A percentile compares a stretch with the other conserved stretches of the same genome.
These are phyloP conservation scores for Alaudala cheleensis DNA, from an alignment of 2,113 vertebrate genomes.

Conservation along the genomic window DNA sequence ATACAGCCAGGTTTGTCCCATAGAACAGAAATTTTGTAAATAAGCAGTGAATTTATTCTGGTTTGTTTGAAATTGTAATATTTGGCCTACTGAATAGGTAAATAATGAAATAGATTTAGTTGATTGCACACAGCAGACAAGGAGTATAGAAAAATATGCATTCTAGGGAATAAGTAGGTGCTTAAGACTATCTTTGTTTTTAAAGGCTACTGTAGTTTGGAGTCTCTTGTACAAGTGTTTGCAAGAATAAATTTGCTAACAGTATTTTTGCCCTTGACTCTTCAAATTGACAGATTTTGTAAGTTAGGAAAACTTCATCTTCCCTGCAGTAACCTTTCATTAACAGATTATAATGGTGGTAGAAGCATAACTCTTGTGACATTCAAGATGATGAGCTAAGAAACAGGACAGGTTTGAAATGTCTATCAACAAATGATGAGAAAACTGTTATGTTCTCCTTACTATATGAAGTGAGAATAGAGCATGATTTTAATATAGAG, in stretches of 20 bases:
- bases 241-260: neutral
- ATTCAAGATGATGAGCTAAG: neutral
- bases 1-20: neutral
- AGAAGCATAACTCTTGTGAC: neutral
- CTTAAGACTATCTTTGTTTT: neutral
- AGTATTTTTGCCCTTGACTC: neutral
- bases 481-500: neutral
- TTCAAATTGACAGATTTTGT: neutral
- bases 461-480: neutral
- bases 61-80: neutral
- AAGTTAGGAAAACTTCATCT: neutral
- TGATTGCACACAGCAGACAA: neutral
- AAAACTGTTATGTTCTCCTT: neutral
- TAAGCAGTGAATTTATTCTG: neutral
- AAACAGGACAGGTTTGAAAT: neutral
- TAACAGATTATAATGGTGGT: neutral
- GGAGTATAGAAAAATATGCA: neutral
- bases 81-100: neutral
- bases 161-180: neutral
- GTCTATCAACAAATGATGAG: neutral
- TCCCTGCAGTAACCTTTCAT: neutral
- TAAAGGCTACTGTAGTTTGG: neutral
- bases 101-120: neutral
- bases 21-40: neutral
- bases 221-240: neutral